These are phyloP conservation scores for Monochamus alternatus DNA, from an alignment of 2,888 invertebrate species.

Conservation along the genomic window DNA sequence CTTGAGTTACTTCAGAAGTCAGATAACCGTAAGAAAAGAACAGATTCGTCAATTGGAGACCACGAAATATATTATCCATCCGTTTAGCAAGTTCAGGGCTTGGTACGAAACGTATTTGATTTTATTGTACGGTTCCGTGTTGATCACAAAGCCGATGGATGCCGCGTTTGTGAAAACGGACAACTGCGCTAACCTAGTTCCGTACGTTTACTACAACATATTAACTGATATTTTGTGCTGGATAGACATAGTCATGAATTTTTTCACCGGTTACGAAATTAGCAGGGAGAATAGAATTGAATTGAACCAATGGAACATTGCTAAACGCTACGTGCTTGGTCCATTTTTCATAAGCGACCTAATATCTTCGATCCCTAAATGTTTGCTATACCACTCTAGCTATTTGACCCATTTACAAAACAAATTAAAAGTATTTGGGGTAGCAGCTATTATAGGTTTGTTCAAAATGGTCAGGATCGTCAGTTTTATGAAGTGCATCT, in stretches of 20 bases:
- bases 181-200: neutral
- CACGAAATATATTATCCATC: slow-evolving; percentile 49
- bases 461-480: neutral
- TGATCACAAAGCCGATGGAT: slow-evolving; percentile 45
- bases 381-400: neutral
- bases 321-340: slow-evolving; percentile 45
- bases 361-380: slow-evolving; percentile 46
- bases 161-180: slow-evolving; percentile 32
- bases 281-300: slow-evolving; percentile 38
- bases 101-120: slow-evolving; percentile 50
- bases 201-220: neutral
- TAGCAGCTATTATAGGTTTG: neutral
- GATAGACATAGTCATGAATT: slow-evolving; percentile 47
- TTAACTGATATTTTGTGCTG: slow-evolving; percentile 40
- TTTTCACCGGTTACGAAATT: slow-evolving; percentile 46
- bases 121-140: slow-evolving; percentile 42
- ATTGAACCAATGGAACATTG: slow-evolving; percentile 38
- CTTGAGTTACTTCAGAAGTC: slow-evolving; percentile 47
- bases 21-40: slow-evolving; percentile 45
- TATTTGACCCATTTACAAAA: neutral
- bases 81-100: slow-evolving; percentile 41
- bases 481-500: neutral
- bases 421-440: neutral
- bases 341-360: slow-evolving; percentile 51
- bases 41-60: slow-evolving; percentile 47